Conservation (phyloP, 1,140 invertebrate species). For the Muscidifurax raptorellus region DNA sequence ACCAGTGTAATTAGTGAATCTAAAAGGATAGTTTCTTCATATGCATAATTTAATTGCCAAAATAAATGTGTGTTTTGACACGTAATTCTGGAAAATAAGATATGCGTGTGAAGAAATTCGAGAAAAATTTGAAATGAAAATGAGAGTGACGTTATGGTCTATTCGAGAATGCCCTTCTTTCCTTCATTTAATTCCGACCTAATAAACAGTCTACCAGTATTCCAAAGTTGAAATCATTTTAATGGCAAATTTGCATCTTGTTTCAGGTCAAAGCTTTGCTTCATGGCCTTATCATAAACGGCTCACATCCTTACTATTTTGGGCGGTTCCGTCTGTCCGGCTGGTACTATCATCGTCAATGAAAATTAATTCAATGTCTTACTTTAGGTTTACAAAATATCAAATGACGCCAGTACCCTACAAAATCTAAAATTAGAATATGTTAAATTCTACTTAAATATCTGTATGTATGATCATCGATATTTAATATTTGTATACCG, state of each 20-base stretch:
- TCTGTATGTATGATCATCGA: too few relatives aligned
- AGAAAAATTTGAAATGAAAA: conserved; percentile 13
- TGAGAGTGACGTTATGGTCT: not conserved
- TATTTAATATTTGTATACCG: too few relatives aligned
- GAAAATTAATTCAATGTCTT: not conserved
- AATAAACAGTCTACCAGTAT: not conserved
- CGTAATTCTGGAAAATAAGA: not conserved
- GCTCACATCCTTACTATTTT: too few relatives aligned
- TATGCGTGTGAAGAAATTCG: not conserved
- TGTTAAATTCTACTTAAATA: too few relatives aligned
- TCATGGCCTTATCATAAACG: too few relatives aligned
- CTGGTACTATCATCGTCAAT: too few relatives aligned
- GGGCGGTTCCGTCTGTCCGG: too few relatives aligned
- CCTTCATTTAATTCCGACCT: not conserved
- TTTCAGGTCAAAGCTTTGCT: not conserved
- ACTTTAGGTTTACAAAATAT: not conserved
- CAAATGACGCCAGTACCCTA: too few relatives aligned
- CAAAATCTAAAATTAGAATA: too few relatives aligned
- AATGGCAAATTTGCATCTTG: not conserved
- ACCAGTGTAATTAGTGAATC: not conserved
- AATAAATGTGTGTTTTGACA: not conserved
- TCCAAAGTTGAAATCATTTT: too few relatives aligned
- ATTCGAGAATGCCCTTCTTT: not conserved
- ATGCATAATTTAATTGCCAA: not conserved
- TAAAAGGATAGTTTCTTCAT: not conserved